Evolutionary conservation across 2,797 vertebrate genomes (phyloP).

Genomic region (Margarornis squamiger): DNA sequence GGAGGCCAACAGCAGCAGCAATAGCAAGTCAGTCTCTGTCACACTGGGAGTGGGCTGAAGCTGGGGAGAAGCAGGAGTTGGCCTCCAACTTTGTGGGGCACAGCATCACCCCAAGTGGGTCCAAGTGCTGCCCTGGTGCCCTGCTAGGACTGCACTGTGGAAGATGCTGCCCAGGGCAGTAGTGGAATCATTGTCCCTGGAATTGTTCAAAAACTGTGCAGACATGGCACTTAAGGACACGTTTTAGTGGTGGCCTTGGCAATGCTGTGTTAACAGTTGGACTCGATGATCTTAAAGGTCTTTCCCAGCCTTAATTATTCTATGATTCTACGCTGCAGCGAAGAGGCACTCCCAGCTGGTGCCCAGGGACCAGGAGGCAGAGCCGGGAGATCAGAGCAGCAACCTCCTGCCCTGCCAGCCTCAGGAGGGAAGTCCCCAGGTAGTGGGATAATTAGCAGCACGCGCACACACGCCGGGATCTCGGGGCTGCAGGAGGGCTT

Average conservation of each 20-base stretch:
- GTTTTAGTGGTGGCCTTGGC: not conserved
- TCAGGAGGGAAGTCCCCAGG: not conserved
- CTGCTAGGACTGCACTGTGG: not conserved
- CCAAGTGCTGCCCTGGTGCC: accelerated
- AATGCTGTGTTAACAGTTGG: not conserved
- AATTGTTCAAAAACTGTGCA: not conserved
- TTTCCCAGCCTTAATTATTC: slow-evolving; percentile 6
- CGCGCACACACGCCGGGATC: not conserved
- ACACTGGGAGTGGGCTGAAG: not conserved
- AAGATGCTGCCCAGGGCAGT: not conserved
- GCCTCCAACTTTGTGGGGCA: accelerated
- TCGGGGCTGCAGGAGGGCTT: not conserved
- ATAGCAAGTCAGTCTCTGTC: not conserved
- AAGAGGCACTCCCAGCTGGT: not conserved
- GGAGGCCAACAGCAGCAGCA: not conserved
- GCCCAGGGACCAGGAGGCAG: not conserved
- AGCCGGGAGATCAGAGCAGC: not conserved
- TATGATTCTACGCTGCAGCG: not conserved
- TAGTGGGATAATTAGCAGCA: not conserved
- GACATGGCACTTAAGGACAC: not conserved
- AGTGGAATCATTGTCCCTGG: not conserved
- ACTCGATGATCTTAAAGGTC: not conserved
- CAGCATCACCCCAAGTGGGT: not conserved
- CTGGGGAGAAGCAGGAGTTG: not conserved
- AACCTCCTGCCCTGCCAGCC: accelerated